phyloP scores from a whole-genome alignment of 1,140 invertebrate species.

The Penaeus vannamei region DNA sequence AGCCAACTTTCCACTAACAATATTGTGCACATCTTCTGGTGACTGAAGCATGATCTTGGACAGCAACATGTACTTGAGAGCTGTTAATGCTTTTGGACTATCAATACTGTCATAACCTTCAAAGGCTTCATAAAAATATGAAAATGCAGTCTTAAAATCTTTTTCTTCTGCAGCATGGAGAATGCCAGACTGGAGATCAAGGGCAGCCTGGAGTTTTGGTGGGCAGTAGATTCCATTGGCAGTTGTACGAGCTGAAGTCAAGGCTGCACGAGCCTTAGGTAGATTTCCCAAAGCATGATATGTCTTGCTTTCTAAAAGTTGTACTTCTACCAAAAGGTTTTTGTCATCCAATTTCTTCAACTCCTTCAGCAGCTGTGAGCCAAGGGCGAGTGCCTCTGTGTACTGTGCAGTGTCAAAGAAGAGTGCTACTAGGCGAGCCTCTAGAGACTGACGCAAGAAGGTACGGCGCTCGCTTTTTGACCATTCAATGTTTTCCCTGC shows the following conservation, averaged over 20 bases:
- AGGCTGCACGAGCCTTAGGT: conserved; percentile 95
- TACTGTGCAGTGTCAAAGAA: conserved; percentile 96
- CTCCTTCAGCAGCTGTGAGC: conserved; percentile 90
- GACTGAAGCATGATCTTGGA: conserved; percentile 98
- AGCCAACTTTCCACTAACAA: conserved; percentile 96
- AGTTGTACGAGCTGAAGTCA: conserved; percentile 98
- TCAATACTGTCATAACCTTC: conserved; percentile 99
- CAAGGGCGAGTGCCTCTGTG: conserved; percentile 86
- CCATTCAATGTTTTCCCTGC: conserved; percentile 97
- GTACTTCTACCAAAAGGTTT: conserved; percentile 96
- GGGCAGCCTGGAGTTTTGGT: conserved; percentile 95
- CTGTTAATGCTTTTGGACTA: conserved; percentile 89
- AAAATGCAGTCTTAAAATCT: conserved; percentile 99
- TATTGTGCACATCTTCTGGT: conserved; percentile 95
- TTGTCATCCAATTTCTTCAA: conserved; percentile 99
- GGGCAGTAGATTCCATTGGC: conserved; percentile 99
- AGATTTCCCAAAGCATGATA: conserved; percentile 98
- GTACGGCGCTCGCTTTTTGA: conserved; percentile 97
- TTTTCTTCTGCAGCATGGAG: conserved; percentile 98
- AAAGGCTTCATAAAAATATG: conserved; percentile 99
- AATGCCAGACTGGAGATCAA: conserved; percentile 98
- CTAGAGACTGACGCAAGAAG: conserved; percentile 95
- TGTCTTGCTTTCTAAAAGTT: conserved; percentile 97
- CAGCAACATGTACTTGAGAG: conserved; percentile 98
- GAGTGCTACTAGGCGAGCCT: conserved; percentile 92